Conservation (phyloP, 2,888 invertebrate genomes). For the Yponomeuta cagnagella region DNA sequence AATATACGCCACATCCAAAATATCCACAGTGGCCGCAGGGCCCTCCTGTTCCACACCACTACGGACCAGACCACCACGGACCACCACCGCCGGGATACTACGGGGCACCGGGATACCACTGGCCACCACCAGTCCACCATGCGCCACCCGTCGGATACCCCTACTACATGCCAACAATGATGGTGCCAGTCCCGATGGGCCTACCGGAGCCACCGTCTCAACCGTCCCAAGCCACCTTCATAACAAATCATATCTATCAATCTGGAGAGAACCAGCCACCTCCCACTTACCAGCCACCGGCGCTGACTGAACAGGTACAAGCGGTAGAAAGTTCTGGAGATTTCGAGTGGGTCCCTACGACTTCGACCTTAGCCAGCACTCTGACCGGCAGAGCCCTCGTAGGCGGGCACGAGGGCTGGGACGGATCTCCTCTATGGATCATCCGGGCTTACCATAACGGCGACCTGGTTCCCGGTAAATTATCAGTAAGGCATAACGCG, state of each 20-base stretch:
- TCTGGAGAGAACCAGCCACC: slow-evolving; percentile 15
- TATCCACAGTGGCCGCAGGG: background rate
- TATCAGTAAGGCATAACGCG: slow-evolving; percentile 58
- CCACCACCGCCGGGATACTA: slow-evolving; percentile 24
- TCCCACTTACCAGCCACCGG: slow-evolving; percentile 29
- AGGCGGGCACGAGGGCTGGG: slow-evolving; percentile 69
- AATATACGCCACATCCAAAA: slow-evolving; percentile 26
- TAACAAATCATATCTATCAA: slow-evolving; percentile 60
- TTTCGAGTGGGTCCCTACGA: slow-evolving; percentile 60
- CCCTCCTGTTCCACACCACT: background rate
- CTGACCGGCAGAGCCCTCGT: slow-evolving; percentile 58
- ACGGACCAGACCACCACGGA: background rate
- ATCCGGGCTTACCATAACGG: slow-evolving; percentile 65
- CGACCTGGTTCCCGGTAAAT: slow-evolving; percentile 64
- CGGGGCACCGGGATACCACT: slow-evolving; percentile 27
- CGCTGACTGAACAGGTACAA: slow-evolving; percentile 20
- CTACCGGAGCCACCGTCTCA: slow-evolving; percentile 23
- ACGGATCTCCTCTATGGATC: slow-evolving; percentile 67
- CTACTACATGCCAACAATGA: slow-evolving; percentile 55
- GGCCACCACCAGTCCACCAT: slow-evolving; percentile 26
- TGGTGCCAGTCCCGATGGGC: slow-evolving; percentile 48
- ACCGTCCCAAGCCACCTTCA: slow-evolving; percentile 45
- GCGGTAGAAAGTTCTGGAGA: slow-evolving; percentile 57
- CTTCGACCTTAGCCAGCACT: slow-evolving; percentile 46
- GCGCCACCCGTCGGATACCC: slow-evolving; percentile 21